Conservation (phyloP, 2,113 vertebrate genomes). For the Terrapene triunguis region DNA sequence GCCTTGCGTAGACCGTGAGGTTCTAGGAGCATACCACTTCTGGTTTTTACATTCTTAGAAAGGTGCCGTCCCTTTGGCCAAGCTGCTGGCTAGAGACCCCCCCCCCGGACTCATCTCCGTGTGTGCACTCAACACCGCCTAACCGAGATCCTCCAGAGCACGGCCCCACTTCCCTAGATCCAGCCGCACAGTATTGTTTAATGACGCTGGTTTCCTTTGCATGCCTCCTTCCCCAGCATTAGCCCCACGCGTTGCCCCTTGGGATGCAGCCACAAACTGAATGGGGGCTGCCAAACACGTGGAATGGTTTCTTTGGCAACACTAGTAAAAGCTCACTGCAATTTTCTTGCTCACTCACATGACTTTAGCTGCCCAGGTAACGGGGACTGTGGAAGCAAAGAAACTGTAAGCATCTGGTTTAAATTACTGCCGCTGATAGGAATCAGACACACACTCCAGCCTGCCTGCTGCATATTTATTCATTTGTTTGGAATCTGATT, state of each 20-base stretch:
- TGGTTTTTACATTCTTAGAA: rapidly evolving
- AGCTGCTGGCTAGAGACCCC: rapidly evolving
- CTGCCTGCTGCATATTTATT: constrained; percentile 59
- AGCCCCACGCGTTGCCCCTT: neutral
- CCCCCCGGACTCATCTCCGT: neutral
- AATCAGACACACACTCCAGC: constrained; percentile 67
- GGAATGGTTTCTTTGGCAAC: constrained; percentile 72
- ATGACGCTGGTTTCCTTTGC: rapidly evolving
- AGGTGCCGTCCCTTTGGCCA: rapidly evolving
- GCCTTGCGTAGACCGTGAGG: neutral
- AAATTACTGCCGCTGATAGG: constrained; percentile 67
- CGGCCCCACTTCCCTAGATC: rapidly evolving
- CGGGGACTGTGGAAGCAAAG: neutral
- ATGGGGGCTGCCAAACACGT: constrained; percentile 20
- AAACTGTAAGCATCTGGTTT: constrained; percentile 47
- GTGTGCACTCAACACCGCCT: neutral
- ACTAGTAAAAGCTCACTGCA: neutral
- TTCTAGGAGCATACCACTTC: neutral
- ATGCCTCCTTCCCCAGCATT: neutral
- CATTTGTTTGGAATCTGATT: constrained; percentile 69
- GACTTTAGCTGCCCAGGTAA: constrained; percentile 62
- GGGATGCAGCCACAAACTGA: neutral
- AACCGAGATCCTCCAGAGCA: rapidly evolving
- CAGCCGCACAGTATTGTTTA: rapidly evolving
- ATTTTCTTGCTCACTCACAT: constrained; percentile 9